Conservation (phyloP, 2,888 invertebrate species). For the Helleia helle region DNA sequence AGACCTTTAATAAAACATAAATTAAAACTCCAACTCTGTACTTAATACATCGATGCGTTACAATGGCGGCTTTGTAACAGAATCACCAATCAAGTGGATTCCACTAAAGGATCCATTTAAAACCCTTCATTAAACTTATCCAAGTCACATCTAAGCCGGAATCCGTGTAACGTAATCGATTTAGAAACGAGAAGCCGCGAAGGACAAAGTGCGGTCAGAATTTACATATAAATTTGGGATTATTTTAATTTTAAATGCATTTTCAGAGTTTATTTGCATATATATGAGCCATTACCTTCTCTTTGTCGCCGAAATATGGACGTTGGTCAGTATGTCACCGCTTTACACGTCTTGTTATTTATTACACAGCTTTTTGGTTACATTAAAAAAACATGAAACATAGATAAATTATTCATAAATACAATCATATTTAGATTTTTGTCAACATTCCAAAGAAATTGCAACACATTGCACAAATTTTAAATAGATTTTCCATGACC, state of each 20-base stretch:
- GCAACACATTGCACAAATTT: too few relatives aligned
- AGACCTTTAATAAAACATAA: conserved; percentile 2
- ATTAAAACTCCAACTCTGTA: not conserved
- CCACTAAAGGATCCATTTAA: conserved; percentile 46
- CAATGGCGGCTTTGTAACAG: conserved; percentile 26
- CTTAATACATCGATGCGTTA: conserved; percentile 4
- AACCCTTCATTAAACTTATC: conserved; percentile 66
- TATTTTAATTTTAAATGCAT: conserved; percentile 70
- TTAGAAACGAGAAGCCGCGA: conserved; percentile 58
- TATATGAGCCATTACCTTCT: conserved; percentile 62
- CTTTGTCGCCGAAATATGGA: conserved; percentile 35
- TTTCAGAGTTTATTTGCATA: conserved; percentile 65
- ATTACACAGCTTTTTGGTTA: too few relatives aligned
- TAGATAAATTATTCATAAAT: too few relatives aligned
- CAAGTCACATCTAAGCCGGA: conserved; percentile 50
- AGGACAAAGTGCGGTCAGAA: conserved; percentile 67
- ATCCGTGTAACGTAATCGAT: conserved; percentile 67
- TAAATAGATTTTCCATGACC: too few relatives aligned
- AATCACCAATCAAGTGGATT: conserved; percentile 47
- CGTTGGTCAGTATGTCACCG: conserved; percentile 30
- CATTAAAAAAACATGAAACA: too few relatives aligned
- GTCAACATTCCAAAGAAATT: too few relatives aligned
- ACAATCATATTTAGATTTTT: too few relatives aligned
- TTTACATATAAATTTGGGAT: conserved; percentile 70
- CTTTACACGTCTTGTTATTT: too few relatives aligned